Evolutionary conservation across 2,797 vertebrate species (phyloP).

Genomic region (Sebastes minor): DNA sequence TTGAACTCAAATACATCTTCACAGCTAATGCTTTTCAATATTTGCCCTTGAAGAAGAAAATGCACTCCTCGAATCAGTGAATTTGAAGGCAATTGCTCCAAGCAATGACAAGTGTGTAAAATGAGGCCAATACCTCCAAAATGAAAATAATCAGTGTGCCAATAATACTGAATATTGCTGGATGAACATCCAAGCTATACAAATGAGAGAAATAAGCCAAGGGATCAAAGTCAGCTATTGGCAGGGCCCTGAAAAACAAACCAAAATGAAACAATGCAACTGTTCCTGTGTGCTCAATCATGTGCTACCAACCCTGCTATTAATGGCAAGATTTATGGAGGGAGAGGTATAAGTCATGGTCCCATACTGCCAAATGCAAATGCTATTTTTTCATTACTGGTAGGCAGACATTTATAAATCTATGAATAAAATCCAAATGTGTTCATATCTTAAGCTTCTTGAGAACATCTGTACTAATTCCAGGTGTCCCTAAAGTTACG

Average conservation of each 20-base stretch:
- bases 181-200: constrained; percentile 1
- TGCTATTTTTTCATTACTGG: not conserved
- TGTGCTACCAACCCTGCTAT: not conserved
- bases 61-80: not conserved
- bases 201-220: not conserved
- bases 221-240: constrained; percentile 24
- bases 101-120: not conserved
- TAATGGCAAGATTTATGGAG: not conserved
- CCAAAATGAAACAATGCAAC: not conserved
- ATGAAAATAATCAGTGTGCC: not conserved
- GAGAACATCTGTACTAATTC: not conserved
- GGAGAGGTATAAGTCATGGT: not conserved
- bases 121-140: not conserved
- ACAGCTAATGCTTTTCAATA: not conserved
- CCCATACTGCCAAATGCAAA: constrained; percentile 1
- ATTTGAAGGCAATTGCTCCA: not conserved
- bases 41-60: not conserved
- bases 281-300: not conserved
- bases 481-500: not conserved
- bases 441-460: not conserved
- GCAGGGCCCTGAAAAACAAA: constrained; percentile 3
- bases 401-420: not conserved
- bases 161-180: not conserved
- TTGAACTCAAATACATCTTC: not conserved
- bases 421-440: not conserved